phyloP scores from a whole-genome alignment of 2,888 invertebrate genomes.

The Ennomos fuscantarius region DNA sequence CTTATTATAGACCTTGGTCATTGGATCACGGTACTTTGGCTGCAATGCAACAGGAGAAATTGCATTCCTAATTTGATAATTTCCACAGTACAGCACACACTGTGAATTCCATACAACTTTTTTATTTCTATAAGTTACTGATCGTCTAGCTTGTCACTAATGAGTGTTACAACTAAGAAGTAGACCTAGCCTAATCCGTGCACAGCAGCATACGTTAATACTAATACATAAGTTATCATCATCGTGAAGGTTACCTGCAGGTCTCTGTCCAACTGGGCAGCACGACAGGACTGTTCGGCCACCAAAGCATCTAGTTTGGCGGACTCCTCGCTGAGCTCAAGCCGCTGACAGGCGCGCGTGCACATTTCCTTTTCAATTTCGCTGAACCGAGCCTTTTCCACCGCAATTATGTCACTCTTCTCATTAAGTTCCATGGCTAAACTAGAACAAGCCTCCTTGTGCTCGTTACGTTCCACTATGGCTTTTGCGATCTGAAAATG shows the following conservation, averaged over 20 bases:
- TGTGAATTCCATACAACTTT: no score
- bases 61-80: no score
- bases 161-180: no score
- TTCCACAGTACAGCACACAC: no score
- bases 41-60: no score
- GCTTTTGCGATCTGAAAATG: slow-evolving; percentile 55
- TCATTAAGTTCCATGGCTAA: slow-evolving; percentile 50
- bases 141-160: no score
- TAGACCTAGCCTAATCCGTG: no score
- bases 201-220: no score
- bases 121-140: no score
- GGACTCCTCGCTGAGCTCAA: slow-evolving; percentile 55
- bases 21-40: no score
- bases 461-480: slow-evolving; percentile 59
- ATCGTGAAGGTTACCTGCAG: slow-evolving; percentile 46
- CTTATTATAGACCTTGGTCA: no score
- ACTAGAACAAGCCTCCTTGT: slow-evolving; percentile 48
- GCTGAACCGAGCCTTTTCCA: slow-evolving; percentile 46
- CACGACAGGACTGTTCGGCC: slow-evolving; percentile 59
- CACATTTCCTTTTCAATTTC: slow-evolving; percentile 59
- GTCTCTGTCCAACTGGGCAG: slow-evolving; percentile 65
- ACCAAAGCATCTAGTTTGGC: slow-evolving; percentile 53
- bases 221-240: no score
- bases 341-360: slow-evolving; percentile 51
- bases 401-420: slow-evolving; percentile 47